Conservation (phyloP, 1,140 invertebrate species). For the roundworm (Caenorhabditis elegans) region WBcel235 BX284605.5:8558001-8558500, state of each 20-base stretch:
- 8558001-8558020: no score
- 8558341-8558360: constrained; percentile 24
- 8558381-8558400: background rate
- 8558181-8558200: background rate
- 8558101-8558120: no score
- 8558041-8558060: no score
- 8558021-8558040: no score
- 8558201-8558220: background rate
- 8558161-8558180: background rate
- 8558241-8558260: background rate
- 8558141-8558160: background rate
- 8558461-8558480: background rate
- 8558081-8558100: no score
- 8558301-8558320: background rate
- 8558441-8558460: background rate
- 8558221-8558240: background rate
- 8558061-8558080: no score
- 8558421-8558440: background rate
- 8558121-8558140: no score
- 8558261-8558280: background rate
- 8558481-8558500: no score
- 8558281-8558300: background rate
- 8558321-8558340: background rate
- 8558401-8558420: constrained; percentile 16
- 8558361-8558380: constrained; percentile 13